These are phyloP conservation scores for Drosophila elegans DNA, from an alignment of 1,140 invertebrate genomes.

Conservation along the genomic window DNA sequence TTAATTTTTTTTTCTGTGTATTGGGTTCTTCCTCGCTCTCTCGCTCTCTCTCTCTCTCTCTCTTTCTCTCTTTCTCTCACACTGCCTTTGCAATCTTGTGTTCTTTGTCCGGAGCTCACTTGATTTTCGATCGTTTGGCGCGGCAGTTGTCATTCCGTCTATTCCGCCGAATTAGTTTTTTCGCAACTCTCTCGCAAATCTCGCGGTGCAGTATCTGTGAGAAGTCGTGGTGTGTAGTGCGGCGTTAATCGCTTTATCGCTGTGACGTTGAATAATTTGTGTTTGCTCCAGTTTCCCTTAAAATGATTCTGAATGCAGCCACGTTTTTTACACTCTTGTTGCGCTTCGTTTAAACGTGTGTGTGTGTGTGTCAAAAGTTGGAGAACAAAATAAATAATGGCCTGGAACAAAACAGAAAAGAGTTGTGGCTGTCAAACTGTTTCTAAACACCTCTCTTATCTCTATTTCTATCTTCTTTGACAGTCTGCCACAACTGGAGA, in stretches of 20 bases:
- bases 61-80: neutral
- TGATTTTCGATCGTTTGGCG: constrained; percentile 14
- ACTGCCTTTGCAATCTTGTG: constrained; percentile 3
- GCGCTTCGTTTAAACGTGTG: constrained; percentile 13
- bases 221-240: constrained; percentile 10
- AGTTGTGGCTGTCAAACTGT: constrained; percentile 48
- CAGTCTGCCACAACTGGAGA: constrained; percentile 27
- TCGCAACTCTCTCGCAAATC: constrained; percentile 23
- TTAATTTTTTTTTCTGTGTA: neutral
- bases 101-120: constrained; percentile 15
- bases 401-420: constrained; percentile 2
- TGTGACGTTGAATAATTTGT: constrained; percentile 66
- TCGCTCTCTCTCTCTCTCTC: neutral
- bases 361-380: constrained; percentile 19
- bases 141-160: constrained; percentile 11
- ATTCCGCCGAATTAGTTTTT: constrained; percentile 33
- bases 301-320: constrained; percentile 33
- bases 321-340: constrained; percentile 38
- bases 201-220: constrained; percentile 26
- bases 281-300: constrained; percentile 63
- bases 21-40: neutral
- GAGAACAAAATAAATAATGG: constrained; percentile 16
- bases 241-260: constrained; percentile 63
- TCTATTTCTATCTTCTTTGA: constrained; percentile 22
- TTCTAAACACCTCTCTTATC: constrained; percentile 41